These are phyloP conservation scores for Myodes glareolus DNA, from an alignment of 2,113 vertebrate species.

Conservation along the genomic window DNA sequence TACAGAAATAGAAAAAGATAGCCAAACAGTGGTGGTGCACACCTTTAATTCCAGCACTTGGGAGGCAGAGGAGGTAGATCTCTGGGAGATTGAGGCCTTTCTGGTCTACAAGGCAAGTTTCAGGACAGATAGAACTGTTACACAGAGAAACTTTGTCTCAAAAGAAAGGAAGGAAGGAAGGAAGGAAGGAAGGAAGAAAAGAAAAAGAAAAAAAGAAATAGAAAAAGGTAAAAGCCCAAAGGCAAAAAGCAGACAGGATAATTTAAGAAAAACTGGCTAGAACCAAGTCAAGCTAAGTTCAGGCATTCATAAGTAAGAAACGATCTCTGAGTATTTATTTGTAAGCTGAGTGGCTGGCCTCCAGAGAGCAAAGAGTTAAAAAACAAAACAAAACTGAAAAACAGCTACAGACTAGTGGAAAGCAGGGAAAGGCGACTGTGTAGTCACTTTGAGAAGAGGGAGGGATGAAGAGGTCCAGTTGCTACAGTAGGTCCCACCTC, in stretches of 20 bases:
- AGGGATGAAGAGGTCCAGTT: not conserved
- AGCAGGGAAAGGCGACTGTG: not conserved
- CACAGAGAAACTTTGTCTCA: too few relatives aligned
- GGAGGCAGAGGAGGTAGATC: too few relatives aligned
- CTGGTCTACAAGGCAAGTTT: too few relatives aligned
- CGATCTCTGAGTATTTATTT: not conserved
- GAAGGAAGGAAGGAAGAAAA: not conserved
- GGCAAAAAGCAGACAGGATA: not conserved
- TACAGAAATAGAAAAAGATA: not conserved
- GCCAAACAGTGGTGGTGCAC: too few relatives aligned
- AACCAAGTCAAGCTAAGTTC: not conserved
- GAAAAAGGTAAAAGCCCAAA: not conserved
- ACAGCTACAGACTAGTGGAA: not conserved
- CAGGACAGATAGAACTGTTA: too few relatives aligned
- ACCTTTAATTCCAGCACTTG: too few relatives aligned
- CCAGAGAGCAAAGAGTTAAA: not conserved
- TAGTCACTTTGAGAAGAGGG: not conserved
- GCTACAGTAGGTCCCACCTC: not conserved
- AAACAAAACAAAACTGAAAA: too few relatives aligned
- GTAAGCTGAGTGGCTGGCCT: not conserved
- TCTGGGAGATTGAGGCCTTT: too few relatives aligned
- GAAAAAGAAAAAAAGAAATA: not conserved
- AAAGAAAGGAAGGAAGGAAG: too few relatives aligned
- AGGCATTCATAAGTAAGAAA: not conserved
- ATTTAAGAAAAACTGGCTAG: not conserved